Base-by-base conservation (phyloP, 2,113 vertebrate genomes). In the Pteropus alecto region DNA sequence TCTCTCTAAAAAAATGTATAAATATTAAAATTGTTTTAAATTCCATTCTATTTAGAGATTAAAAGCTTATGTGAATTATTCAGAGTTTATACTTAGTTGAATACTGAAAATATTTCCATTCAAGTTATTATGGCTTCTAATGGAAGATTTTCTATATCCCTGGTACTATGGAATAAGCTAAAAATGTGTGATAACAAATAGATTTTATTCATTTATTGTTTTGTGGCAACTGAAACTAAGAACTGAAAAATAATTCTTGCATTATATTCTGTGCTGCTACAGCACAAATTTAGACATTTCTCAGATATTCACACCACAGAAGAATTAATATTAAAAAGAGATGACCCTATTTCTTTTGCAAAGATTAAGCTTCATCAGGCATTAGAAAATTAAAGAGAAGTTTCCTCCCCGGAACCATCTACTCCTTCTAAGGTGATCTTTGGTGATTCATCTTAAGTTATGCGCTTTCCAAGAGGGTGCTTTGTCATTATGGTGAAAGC, bases 81-180 rank as follows among this genome's bases (percentile, higher is more conserved):
- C 46, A 83, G 96, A 84, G 30, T 77, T 97, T 97, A 38, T 71
- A 24, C 96, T 98, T 82, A 95, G 92, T 83, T 97, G 94, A 94
- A 97, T 84, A 8, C 38, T 76, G 8, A 82, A 41, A 95, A 87
- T 97, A 96, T 97, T 93, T 97, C 94, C 96, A 15, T 95, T 51
- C 15, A 51, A 97, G 51, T 67, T 83, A 73, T 73, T 48, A 41
- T 73, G 96, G 97, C 91, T 92, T 79, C 0, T 6, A 33, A 76
- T 70, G 51, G 71, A 95, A 93, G 35, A 51, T 26, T 86, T 1
- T 33, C 13, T 83, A 4, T 2, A 76, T 95, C 60, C 88, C 7
- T 28, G 26, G 8, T 87, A 18, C 38, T 86, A 93, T 46, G 70
- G 93, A 96, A 41, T 38, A 94, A 18, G 35, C 76, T 74, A 60